Evolutionary conservation across 2,113 vertebrate species (phyloP).

Genomic region (Aythya baeri): DNA sequence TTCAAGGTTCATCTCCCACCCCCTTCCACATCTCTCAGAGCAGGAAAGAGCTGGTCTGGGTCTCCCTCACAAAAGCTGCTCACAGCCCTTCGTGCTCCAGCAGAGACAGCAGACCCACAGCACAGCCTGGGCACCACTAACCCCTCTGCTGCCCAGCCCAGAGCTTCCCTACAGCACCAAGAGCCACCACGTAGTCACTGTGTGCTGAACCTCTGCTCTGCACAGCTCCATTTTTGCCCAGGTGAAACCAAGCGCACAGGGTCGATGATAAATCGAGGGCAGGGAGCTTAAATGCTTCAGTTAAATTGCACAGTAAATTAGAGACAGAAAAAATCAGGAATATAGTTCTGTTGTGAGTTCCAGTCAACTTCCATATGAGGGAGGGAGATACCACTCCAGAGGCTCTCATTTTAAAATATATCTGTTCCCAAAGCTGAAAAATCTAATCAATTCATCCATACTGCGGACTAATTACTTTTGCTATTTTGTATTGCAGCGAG

Average conservation of each 20-base stretch:
- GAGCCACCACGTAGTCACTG: background rate
- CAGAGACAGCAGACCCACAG: background rate
- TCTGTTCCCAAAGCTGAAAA: constrained; percentile 72
- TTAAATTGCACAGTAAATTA: constrained; percentile 29
- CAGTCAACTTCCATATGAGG: background rate
- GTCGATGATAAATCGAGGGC: background rate
- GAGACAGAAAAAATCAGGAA: background rate
- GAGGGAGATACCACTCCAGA: background rate
- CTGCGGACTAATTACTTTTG: constrained; percentile 66
- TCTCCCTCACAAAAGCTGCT: background rate
- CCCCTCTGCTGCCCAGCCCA: background rate
- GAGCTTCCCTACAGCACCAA: background rate
- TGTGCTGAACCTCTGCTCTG: background rate
- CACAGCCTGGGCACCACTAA: background rate
- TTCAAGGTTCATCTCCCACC: background rate
- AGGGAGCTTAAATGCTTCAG: background rate
- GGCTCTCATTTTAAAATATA: constrained; percentile 39
- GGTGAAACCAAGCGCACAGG: background rate
- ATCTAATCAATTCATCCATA: constrained; percentile 73
- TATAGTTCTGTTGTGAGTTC: background rate
- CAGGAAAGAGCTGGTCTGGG: background rate
- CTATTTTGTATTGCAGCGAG: constrained; percentile 39
- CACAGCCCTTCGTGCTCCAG: fast-evolving
- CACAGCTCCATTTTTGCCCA: background rate
- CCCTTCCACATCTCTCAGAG: background rate